phyloP scores from a whole-genome alignment of 53 echinoderm and acorn worm genomes.

The Glandiceps talaboti region DNA sequence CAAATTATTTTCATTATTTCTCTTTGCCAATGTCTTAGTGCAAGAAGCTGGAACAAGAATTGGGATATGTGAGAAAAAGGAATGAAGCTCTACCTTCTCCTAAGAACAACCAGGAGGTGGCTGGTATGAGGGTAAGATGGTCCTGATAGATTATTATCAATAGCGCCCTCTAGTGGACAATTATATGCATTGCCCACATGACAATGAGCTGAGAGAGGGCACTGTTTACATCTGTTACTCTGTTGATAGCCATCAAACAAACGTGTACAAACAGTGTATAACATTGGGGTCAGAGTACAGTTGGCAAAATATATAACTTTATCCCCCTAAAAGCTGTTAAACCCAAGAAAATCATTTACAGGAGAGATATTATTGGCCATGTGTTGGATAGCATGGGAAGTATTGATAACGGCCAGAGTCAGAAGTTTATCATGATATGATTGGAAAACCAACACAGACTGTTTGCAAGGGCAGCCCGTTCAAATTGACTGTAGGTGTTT shows the following conservation, averaged over 20 bases:
- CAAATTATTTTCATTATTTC: no score
- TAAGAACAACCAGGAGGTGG: constrained; percentile 51
- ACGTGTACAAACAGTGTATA: no score
- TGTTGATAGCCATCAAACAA: no score
- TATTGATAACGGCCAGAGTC: neutral
- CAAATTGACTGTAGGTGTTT: neutral
- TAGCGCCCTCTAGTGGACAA: neutral
- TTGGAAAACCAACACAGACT: neutral
- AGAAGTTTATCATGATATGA: neutral
- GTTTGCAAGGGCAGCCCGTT: neutral
- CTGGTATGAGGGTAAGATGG: constrained; percentile 42
- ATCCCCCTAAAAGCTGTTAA: neutral
- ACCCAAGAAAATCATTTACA: neutral
- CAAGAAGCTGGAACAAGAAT: constrained; percentile 81
- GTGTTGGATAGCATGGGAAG: neutral
- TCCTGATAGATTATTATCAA: neutral
- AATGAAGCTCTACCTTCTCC: constrained; percentile 36
- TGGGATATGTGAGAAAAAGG: constrained; percentile 43
- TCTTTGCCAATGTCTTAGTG: constrained; percentile 38
- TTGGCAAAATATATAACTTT: no score
- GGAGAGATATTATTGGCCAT: neutral
- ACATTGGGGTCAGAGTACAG: neutral
- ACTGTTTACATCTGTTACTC: no score
- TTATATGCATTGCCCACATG: no score
- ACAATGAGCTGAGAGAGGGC: neutral